Base-by-base conservation (phyloP, 1,140 invertebrate species). In the Agraylea sexmaculata region DNA sequence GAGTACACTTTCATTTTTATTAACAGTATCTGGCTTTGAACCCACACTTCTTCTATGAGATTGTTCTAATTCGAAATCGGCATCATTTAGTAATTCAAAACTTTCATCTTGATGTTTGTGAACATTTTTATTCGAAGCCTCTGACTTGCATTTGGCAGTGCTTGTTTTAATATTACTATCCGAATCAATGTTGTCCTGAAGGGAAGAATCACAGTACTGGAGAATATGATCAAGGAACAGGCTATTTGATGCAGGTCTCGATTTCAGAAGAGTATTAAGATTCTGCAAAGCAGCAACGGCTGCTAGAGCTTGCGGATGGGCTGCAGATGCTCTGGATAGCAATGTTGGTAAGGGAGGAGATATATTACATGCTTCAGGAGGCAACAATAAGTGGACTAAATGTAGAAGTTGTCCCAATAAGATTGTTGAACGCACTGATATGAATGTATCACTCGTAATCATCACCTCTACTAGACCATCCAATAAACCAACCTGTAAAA, bases 401-500 rank as follows among this genome's bases (percentile, higher is more conserved):
- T 92, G 83, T 37, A 94, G 59, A 21, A 95, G 65, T 61, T 91
- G 85, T 27, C 82, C 76, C 31, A 97, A 66, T 12, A 97, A 62
- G 37, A 96, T 80, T 1, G 90, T 92, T 17, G 90, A 86, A 40
- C 86, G 71, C 25, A 95, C 82, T 25, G 87, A 91, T 44, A 95
- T 79, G 54, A 87, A 81, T 4, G 82, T 83, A 55, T 91, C 88
- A 48, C 80, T 83, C 18, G 80, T 82, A 4, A 89, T 80, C 49
- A 94, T 87, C 3, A 93, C 90, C 67, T 94, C 86, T 10, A 87
- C 83, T 23, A 97, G 68, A 10, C 89, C 90, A 55, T 86, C 80
- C 29, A 93, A 69, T 8, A 96, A 58, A 28, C 90, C 88, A 42
- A 77, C 80, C 65, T 68, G 50, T 29, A 58, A 59, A 17, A 25